Base-by-base conservation (phyloP, 2,888 invertebrate species). In the Leptopterna dolabrata region DNA sequence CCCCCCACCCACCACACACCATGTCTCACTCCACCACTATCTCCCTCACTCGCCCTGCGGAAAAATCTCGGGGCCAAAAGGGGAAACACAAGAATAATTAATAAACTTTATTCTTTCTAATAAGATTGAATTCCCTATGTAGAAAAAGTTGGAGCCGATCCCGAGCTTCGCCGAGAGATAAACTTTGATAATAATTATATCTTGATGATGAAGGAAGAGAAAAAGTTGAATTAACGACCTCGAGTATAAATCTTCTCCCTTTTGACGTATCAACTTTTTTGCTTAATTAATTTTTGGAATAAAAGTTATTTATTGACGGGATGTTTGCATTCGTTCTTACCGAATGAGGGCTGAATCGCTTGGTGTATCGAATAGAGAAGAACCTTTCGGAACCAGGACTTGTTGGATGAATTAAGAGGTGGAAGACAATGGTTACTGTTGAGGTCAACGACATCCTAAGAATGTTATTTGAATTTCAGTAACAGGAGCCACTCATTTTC, bases 121-220 rank as follows among this genome's bases (percentile, higher is more conserved):
- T 73, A 73, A 73, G 73, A 73, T 73, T 36, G 41, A 30, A 73
- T 73, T 73, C 73, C 41, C 30, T 30, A 16, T 36, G 30, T 63
- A 51, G 51, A 71, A 73, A 73, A 73, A 73, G 36, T 73, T 73
- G 30, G 63, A 36, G 73, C 73, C 41, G 41, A 73, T 36, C 30
- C 55, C 73, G 36, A 73, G 73, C 73, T 73, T 63, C 24, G 36
- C n/a, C 73, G 36, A 41, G 73, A 73, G 73, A 73, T 73, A 73
- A 73, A 73, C 73, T 73, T 73, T 73, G 73, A 73, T 73, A 73
- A 73, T 73, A 73, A 73, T 73, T 73, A 73, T 73, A 73, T 73
- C 73, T 73, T 73, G 73, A 73, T 73, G 73, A 73, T 73, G 73
- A 81, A 81, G 81, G 81, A 81, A 81, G 81, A 63, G 81, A 81